Base-by-base conservation (phyloP, 2,113 vertebrate species). In the Actinemys pallida region DNA sequence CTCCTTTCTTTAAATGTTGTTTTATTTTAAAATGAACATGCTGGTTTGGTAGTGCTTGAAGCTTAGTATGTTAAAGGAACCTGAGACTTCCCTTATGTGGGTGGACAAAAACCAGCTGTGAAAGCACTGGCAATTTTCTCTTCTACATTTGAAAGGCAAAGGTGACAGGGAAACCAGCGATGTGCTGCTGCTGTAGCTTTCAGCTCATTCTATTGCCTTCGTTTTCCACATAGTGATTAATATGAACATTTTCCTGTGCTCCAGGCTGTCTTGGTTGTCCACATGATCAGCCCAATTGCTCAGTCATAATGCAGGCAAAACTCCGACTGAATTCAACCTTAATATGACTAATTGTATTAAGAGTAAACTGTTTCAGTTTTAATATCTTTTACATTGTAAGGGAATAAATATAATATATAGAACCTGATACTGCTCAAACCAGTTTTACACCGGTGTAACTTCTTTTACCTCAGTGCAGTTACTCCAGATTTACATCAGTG, bases 61-160 rank as follows among this genome's bases (percentile, higher is more conserved):
- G 81, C 39, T 78, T 13, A 80, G 20, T 20, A 65, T 9, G 6
- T 72, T 91, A 86, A 84, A 87, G 81, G 31, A 76, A 86, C 87
- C 90, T 78, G 59, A 92, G 57, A 42, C 7, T 89, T 27, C 45
- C 49, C 78, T 94, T 79, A 88, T 5, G 57, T 4, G 19, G n/a
- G 16, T 94, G 92, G 53, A 91, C 5, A 93, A 92, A 94, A 91
- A 83, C 16, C 79, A 91, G 42, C 39, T 92, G 88, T 86, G 69
- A 84, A 94, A 84, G 82, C 5, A n/a, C 4, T 29, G 49, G 3
- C 81, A 95, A 53, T 16, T 92, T 95, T 96, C 90, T 95, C 75
- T 87, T 91, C n/a, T 75, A 83, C 24, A 87, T 85, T 16, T 24
- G 91, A 95, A 94, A 42, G 53, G 89, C 45, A 4, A 83, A 81